Evolutionary conservation across 2,113 vertebrate species (phyloP).

Genomic region (Strigops habroptila): DNA sequence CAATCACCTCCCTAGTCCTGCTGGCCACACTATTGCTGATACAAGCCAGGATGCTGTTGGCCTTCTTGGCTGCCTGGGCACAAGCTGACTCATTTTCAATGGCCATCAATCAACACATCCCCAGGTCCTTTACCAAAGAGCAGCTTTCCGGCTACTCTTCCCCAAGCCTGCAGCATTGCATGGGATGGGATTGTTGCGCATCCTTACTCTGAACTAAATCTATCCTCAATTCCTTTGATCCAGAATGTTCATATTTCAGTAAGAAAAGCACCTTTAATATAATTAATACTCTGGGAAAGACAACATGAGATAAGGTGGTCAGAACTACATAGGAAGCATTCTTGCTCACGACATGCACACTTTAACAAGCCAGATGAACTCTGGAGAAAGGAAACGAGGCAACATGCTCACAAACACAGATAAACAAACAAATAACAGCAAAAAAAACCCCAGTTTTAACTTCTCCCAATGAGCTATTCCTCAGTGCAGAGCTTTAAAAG

Average conservation of each 20-base stretch:
- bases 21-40: background rate
- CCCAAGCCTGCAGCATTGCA: background rate
- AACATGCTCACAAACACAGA: background rate
- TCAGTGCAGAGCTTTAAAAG: background rate
- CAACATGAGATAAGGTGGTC: background rate
- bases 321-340: background rate
- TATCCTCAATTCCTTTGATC: background rate
- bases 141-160: background rate
- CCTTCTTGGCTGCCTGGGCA: background rate
- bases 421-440: background rate
- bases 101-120: background rate
- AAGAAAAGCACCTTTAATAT: background rate
- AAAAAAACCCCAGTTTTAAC: background rate
- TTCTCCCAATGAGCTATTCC: background rate
- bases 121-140: background rate
- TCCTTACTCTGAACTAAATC: background rate
- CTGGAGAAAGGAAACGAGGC: background rate
- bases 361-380: background rate
- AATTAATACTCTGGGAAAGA: background rate
- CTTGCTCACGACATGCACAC: background rate
- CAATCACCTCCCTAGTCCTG: background rate
- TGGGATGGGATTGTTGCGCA: background rate
- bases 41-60: background rate
- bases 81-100: background rate
- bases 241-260: background rate